Evolutionary conservation across 2,888 invertebrate genomes (phyloP).

Genomic region (Pollenia amentaria): DNA sequence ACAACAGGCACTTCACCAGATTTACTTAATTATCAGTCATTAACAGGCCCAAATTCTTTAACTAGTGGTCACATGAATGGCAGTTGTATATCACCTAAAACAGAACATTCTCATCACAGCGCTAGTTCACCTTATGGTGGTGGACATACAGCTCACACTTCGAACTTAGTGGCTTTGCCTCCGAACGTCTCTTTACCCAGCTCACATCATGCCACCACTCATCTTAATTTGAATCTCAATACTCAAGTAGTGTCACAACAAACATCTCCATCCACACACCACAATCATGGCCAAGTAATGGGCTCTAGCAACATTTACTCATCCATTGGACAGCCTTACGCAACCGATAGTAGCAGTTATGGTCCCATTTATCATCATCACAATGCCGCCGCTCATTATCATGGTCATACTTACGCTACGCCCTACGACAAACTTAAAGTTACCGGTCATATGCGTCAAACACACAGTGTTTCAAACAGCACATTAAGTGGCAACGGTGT

Average conservation of each 20-base stretch:
- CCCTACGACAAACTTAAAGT: constrained; percentile 85
- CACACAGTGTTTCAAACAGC: constrained; percentile 53
- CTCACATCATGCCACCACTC: constrained; percentile 64
- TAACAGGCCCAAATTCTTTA: constrained; percentile 39
- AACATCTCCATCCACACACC: constrained; percentile 55
- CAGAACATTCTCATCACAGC: constrained; percentile 63
- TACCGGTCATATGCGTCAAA: constrained; percentile 75
- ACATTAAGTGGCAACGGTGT: constrained; percentile 47
- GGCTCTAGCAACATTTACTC: constrained; percentile 81
- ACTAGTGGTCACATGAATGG: constrained; percentile 38
- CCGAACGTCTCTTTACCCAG: constrained; percentile 48
- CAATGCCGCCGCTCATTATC: constrained; percentile 77
- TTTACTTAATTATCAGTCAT: constrained; percentile 77
- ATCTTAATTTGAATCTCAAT: constrained; percentile 74
- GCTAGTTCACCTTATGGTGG: constrained; percentile 50
- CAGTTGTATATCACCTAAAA: constrained; percentile 70
- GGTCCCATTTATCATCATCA: constrained; percentile 84
- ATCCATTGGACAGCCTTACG: constrained; percentile 82
- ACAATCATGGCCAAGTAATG: constrained; percentile 76
- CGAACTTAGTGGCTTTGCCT: constrained; percentile 38
- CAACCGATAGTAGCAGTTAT: constrained; percentile 83
- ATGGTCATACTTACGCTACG: constrained; percentile 79
- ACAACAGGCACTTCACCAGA: constrained; percentile 83
- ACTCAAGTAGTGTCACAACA: constrained; percentile 60
- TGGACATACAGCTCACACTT: background rate